Evolutionary conservation across 1,140 invertebrate genomes (phyloP), one percentile per base, ranked within the genome.

Genomic region (Saccostrea echinata): DNA sequence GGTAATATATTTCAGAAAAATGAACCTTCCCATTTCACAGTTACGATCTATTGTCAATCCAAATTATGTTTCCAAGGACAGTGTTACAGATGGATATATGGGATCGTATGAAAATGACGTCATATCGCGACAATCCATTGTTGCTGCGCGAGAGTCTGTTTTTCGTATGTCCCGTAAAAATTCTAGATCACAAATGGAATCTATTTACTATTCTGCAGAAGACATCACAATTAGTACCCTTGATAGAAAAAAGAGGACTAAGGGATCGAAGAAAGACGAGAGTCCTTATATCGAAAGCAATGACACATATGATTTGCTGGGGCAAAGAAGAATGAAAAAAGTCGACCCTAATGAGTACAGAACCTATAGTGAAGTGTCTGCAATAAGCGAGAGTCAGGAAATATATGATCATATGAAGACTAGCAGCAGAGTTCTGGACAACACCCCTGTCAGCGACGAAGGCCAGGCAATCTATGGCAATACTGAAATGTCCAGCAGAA

Each of bases 41-140:
- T 27, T 76, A 30, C 27, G 68, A 18, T 76, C 68, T 30, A 76
- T 76, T 33, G 68, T 76, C 11, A 76, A 76, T 76, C 68, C 68
- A 76, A 76, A 76, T 33, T 76, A 76, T 27, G 68, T 76, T 33
- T 76, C 68, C 68, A 76, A 76, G 30, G 27, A 76, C 68, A 76
- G 68, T 27, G 27, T 76, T 16, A 11, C 30, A 13, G 68, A 76
- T 16, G 68, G 68, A 27, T 76, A 76, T 12, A 76, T 76, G 6
- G 68, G 16, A 18, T 27, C 68, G 0, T 33, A 30, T 33, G 68
- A 76, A 33, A 76, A 76, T 76, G 68, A 76, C 9, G 68, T 3
- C 24, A 76, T 76, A 30, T 76, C 68, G 13, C 68, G 68, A 13
- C 68, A 76, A 76, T 76, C 68, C 68, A 76, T 76, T 9, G 68